Evolutionary conservation across 2,888 invertebrate species (phyloP).

Genomic region (Platycnemis pennipes): DNA sequence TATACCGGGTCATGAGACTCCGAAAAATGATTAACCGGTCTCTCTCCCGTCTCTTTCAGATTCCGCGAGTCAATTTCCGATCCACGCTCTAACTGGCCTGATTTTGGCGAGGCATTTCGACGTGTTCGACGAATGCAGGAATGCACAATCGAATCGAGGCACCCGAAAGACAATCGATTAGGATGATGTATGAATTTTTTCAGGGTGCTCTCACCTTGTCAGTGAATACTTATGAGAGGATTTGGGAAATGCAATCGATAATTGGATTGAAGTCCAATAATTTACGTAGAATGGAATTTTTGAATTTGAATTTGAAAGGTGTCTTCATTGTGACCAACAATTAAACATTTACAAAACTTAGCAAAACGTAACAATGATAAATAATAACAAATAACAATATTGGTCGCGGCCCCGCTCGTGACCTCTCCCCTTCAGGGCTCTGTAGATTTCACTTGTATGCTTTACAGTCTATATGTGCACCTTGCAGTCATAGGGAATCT

Average conservation of each 20-base stretch:
- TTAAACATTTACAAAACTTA: no score
- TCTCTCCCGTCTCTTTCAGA: not conserved
- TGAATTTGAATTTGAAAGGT: no score
- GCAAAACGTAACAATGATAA: no score
- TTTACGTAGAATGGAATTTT: no score
- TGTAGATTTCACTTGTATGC: no score
- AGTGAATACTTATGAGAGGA: not conserved
- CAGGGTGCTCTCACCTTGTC: not conserved
- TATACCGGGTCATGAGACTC: conserved; percentile 44
- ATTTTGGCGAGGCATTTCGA: not conserved
- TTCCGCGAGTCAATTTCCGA: not conserved
- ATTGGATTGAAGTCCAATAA: no score
- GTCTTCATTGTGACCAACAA: no score
- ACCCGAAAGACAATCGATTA: not conserved
- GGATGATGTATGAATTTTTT: not conserved
- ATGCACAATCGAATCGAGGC: not conserved
- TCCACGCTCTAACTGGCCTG: not conserved
- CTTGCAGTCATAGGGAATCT: no score
- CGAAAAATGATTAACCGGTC: not conserved
- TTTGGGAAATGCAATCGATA: not conserved
- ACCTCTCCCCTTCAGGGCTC: no score
- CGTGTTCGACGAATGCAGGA: not conserved
- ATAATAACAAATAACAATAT: no score
- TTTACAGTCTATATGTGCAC: no score
- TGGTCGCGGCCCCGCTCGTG: no score